These are phyloP conservation scores for Pitta sordida DNA, from an alignment of 2,113 vertebrate genomes.

Conservation along the genomic window DNA sequence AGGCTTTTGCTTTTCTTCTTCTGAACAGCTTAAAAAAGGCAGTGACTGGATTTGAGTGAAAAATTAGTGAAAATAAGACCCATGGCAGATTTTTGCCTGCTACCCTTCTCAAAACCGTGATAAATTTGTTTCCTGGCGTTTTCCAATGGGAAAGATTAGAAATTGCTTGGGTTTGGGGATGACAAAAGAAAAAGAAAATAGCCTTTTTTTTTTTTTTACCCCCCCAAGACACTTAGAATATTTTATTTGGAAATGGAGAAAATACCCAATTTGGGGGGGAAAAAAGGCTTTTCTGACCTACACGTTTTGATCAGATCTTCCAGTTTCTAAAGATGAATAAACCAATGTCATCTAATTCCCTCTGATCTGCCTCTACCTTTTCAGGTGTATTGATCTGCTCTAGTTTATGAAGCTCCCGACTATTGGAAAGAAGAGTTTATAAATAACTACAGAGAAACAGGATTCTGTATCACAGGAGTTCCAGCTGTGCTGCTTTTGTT, in stretches of 20 bases:
- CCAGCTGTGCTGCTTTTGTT: constrained; percentile 47
- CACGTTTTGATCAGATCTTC: background rate
- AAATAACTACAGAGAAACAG: constrained; percentile 13
- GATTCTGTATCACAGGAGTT: constrained; percentile 18
- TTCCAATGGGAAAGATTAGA: background rate
- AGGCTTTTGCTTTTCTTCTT: background rate
- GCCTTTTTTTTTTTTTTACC: fast-evolving
- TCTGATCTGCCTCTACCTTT: constrained; percentile 48
- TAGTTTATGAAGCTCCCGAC: constrained; percentile 11
- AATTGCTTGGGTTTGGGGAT: background rate
- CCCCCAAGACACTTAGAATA: background rate
- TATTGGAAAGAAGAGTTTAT: constrained; percentile 45
- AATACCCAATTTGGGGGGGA: background rate
- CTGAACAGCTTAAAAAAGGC: background rate
- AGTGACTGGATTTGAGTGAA: background rate
- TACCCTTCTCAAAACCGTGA: background rate
- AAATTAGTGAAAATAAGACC: background rate
- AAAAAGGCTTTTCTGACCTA: background rate
- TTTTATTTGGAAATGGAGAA: background rate
- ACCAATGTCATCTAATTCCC: background rate
- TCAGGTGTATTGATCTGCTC: constrained; percentile 45
- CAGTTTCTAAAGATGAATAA: background rate
- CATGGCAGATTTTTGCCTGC: background rate
- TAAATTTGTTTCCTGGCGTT: background rate
- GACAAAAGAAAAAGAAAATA: background rate